These are phyloP conservation scores for Lampropteryx suffumata DNA, from an alignment of 2,888 invertebrate genomes.

Conservation along the genomic window DNA sequence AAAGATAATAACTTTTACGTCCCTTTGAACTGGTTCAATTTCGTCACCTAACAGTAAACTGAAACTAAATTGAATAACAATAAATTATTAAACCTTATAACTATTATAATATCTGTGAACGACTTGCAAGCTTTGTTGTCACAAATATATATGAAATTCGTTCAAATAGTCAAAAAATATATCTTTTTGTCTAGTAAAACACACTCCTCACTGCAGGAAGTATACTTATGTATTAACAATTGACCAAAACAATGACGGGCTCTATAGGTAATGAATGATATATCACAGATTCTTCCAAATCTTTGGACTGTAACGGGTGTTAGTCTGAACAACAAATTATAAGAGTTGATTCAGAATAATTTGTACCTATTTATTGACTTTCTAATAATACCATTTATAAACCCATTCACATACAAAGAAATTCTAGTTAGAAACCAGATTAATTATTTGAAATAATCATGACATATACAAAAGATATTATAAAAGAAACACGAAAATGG, in stretches of 20 bases:
- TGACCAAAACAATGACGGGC: conserved; percentile 82
- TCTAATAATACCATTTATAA: conserved; percentile 60
- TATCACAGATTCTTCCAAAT: conserved; percentile 83
- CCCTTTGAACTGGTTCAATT: conserved; percentile 80
- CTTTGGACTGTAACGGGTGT: conserved; percentile 82
- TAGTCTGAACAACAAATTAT: conserved; percentile 52
- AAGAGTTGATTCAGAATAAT: conserved; percentile 57
- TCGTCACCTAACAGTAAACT: conserved; percentile 79
- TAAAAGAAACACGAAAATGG: conserved; percentile 70
- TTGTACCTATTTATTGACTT: conserved; percentile 69
- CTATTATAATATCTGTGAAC: conserved; percentile 79
- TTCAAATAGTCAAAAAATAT: conserved; percentile 83
- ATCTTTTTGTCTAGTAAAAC: conserved; percentile 76
- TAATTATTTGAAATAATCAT: conserved; percentile 70
- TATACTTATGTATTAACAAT: conserved; percentile 80
- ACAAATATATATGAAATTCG: conserved; percentile 73
- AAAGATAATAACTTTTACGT: conserved; percentile 81
- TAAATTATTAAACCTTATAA: conserved; percentile 82
- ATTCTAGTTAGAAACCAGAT: conserved; percentile 69
- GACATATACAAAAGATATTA: conserved; percentile 68
- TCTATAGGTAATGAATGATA: conserved; percentile 72
- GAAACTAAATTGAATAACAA: conserved; percentile 82
- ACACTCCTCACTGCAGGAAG: conserved; percentile 64
- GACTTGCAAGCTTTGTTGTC: conserved; percentile 74
- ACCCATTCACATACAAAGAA: conserved; percentile 79